Conservation (phyloP, 2,888 invertebrate genomes). For the Laothoe populi region DNA sequence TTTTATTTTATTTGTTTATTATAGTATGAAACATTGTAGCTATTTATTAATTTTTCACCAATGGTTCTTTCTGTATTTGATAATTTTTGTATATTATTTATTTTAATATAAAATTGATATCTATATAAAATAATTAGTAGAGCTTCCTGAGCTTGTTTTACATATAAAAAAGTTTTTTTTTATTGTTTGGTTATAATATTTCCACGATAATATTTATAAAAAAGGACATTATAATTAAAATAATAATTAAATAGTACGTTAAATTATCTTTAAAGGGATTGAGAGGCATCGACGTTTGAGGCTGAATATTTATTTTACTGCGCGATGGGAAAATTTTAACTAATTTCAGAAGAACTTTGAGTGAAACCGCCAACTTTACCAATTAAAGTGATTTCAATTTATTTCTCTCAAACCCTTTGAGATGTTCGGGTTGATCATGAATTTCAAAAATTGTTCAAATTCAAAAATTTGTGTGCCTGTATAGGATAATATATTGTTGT, state of each 20-base stretch:
- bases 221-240: too few species aligned
- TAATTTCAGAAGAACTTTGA: conserved; percentile 59
- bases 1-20: too few species aligned
- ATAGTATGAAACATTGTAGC: too few species aligned
- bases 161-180: too few species aligned
- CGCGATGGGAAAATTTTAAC: conserved; percentile 52
- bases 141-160: too few species aligned
- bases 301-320: conserved; percentile 1
- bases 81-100: too few species aligned
- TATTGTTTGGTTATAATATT: too few species aligned
- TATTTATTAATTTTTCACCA: too few species aligned
- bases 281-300: not conserved
- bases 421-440: conserved; percentile 38
- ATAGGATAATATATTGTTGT: not conserved
- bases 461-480: not conserved
- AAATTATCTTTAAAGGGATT: conserved; percentile 10
- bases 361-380: conserved; percentile 62
- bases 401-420: conserved; percentile 57
- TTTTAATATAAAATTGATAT: too few species aligned
- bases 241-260: not conserved
- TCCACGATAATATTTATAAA: too few species aligned
- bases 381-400: conserved; percentile 71
- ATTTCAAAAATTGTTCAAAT: not conserved
- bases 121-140: too few species aligned
- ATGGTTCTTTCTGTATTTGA: too few species aligned